These are phyloP conservation scores for Nomada fabriciana DNA, from an alignment of 2,888 invertebrate genomes.

Conservation along the genomic window DNA sequence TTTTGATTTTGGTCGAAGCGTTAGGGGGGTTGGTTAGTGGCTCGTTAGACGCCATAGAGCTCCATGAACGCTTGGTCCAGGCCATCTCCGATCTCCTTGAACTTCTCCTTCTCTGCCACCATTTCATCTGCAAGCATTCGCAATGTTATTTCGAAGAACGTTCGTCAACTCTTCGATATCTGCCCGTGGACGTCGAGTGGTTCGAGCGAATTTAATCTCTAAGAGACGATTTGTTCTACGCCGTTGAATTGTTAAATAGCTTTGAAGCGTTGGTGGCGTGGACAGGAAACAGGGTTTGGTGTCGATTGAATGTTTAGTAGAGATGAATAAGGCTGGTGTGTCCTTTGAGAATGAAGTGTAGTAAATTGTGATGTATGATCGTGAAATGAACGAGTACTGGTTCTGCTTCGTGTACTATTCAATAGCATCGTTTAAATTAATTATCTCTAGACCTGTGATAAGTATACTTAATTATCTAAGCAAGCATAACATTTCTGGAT, in stretches of 20 bases:
- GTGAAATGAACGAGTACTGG: background rate
- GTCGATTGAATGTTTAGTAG: constrained; percentile 3
- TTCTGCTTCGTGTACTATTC: no score
- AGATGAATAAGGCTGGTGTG: constrained; percentile 7
- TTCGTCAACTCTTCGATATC: constrained; percentile 6
- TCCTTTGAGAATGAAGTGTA: background rate
- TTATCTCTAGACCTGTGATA: background rate
- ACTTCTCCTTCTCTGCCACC: constrained; percentile 95
- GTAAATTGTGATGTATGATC: background rate
- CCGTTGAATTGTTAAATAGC: constrained; percentile 17
- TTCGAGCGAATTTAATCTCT: constrained; percentile 24
- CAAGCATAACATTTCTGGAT: background rate
- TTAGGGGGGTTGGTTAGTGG: constrained; percentile 71
- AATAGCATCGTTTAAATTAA: background rate
- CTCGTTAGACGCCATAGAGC: constrained; percentile 84
- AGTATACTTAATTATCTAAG: background rate
- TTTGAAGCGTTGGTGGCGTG: constrained; percentile 22
- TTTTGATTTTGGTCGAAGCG: constrained; percentile 70
- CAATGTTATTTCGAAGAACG: constrained; percentile 58
- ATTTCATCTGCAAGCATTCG: constrained; percentile 90
- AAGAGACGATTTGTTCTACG: background rate
- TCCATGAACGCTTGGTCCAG: constrained; percentile 97
- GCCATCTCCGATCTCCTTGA: constrained; percentile 96
- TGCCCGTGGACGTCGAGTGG: background rate
- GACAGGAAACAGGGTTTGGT: constrained; percentile 17